Base-by-base conservation (phyloP, 2,113 vertebrate species). In the Psephotus haematonotus region DNA sequence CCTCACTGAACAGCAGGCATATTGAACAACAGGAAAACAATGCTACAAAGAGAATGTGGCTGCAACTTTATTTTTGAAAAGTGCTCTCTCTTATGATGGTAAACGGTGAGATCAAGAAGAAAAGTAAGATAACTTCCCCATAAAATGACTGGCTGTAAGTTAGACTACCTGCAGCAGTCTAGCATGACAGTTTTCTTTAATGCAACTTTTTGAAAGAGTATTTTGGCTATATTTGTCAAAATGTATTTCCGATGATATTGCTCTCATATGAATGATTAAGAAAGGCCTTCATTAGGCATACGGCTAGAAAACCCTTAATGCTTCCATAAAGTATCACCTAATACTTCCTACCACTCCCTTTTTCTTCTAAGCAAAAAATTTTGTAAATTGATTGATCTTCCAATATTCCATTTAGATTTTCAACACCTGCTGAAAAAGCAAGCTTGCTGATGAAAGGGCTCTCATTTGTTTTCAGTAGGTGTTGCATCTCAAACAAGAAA, bases 371-470 rank as follows among this genome's bases (percentile, higher is more conserved):
- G 28, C 17, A 67, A 65, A 86, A 93, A 57, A 11, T 59, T 33
- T 6, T 6, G 11, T 28, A 44, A 78, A 78, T 49, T 27, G 24
- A 71, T 55, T 57, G 23, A 49, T 49, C 10, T 75, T 62, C 70
- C 39, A 52, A 11, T 92, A 86, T 86, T 67, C 65, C 57, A 70
- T 65, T 70, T 46, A 76, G 53, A 89, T 55, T 81, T 86, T 39
- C 17, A 55, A 52, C 81, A 74, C 37, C 2, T 72, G 35, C 13
- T 50, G 57, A 71, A 77, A 27, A 81, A 60, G 33, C 19, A 60
- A 86, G 9, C 29, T 64, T 47, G 55, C 16, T 62, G 9, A 3
- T 68, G 35, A 52, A 92, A 82, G 6, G 39, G 4, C 17, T 64
- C 47, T 7, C 10, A 50, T 72, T 41, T 68, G 10, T 39, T 92